phyloP scores from a whole-genome alignment of 2,113 vertebrate genomes.

The Myrmophylax atrothorax region DNA sequence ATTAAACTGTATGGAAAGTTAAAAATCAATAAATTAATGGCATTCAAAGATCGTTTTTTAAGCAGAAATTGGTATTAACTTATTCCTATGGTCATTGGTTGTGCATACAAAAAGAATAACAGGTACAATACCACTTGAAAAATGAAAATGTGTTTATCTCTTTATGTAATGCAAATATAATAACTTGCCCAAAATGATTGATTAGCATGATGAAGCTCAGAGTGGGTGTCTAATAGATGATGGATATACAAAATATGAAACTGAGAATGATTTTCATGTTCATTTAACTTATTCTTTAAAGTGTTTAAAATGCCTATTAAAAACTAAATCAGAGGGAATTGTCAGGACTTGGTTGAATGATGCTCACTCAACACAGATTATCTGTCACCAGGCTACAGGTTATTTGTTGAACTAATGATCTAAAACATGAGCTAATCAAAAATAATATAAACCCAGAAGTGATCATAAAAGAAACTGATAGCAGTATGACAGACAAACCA shows the following conservation, averaged over 20 bases:
- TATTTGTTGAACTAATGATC: conserved; percentile 68
- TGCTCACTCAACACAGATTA: conserved; percentile 33
- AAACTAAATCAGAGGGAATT: conserved; percentile 20
- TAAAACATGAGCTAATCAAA: conserved; percentile 60
- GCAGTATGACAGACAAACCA: conserved; percentile 3
- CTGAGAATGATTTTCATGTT: conserved; percentile 42
- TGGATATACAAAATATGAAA: conserved; percentile 25
- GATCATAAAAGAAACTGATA: conserved; percentile 25
- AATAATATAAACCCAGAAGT: conserved; percentile 4
- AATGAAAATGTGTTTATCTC: conserved; percentile 17
- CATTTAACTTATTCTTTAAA: conserved; percentile 47
- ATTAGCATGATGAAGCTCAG: not conserved
- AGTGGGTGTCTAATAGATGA: conserved; percentile 28
- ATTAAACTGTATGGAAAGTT: not conserved
- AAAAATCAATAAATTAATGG: conserved; percentile 5
- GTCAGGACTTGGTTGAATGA: conserved; percentile 24
- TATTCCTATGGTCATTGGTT: not conserved
- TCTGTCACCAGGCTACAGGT: conserved; percentile 26
- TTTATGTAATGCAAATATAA: not conserved
- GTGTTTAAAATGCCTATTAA: conserved; percentile 30
- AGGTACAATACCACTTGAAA: not conserved
- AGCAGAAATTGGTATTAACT: not conserved
- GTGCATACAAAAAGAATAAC: not conserved
- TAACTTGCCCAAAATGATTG: conserved; percentile 24
- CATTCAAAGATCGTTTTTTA: not conserved